A percentile compares a stretch with the other conserved stretches of the same genome.
Evolutionary conservation across 2,888 invertebrate species (phyloP).

Genomic region (Mesorhabditis sp.): DNA sequence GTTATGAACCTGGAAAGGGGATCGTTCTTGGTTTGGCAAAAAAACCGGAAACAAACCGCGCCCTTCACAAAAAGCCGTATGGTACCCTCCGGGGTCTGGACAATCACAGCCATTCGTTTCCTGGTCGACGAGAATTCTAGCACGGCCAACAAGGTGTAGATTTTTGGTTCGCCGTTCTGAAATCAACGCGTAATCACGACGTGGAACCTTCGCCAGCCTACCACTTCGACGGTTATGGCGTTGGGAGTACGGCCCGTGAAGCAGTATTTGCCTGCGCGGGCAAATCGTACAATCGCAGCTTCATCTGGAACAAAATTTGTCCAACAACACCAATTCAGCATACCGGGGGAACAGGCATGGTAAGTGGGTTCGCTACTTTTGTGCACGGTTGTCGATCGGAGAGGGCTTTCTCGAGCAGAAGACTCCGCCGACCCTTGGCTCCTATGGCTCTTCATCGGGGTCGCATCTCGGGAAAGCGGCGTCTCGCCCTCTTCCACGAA

Average conservation of each 20-base stretch:
- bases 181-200: slow-evolving; percentile 19
- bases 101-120: slow-evolving; percentile 92
- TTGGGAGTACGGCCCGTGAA: slow-evolving; percentile 85
- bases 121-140: slow-evolving; percentile 82
- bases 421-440: too few species aligned
- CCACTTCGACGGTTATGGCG: slow-evolving; percentile 63
- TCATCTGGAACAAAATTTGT: slow-evolving; percentile 72
- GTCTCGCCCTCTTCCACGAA: neutral
- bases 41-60: slow-evolving; percentile 65
- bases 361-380: slow-evolving; percentile 10
- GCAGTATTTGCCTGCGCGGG: slow-evolving; percentile 78
- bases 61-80: slow-evolving; percentile 69
- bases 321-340: slow-evolving; percentile 22
- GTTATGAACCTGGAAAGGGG: neutral
- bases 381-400: too few species aligned
- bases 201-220: neutral
- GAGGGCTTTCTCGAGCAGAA: too few species aligned
- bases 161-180: slow-evolving; percentile 68
- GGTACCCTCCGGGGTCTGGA: slow-evolving; percentile 74
- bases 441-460: neutral
- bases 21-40: neutral
- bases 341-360: slow-evolving; percentile 30
- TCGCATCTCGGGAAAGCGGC: neutral
- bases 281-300: slow-evolving; percentile 88
- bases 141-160: slow-evolving; percentile 79